Conservation (phyloP, 2,113 vertebrate species). For the human region DNA sequence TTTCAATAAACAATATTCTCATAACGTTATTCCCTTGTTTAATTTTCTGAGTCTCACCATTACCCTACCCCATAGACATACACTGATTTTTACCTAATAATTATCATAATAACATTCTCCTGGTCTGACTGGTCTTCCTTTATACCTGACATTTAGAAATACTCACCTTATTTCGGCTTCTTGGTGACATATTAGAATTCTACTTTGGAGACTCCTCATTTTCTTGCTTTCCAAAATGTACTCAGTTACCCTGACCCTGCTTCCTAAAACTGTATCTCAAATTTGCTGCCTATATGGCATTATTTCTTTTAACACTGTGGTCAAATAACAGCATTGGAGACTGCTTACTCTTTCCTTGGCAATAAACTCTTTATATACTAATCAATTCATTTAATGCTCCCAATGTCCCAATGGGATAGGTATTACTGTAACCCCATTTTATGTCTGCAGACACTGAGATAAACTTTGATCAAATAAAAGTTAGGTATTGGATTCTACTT, state of each 20-base stretch:
- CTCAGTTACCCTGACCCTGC: neutral
- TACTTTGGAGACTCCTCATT: neutral
- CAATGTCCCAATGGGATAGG: neutral
- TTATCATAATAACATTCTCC: neutral
- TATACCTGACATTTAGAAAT: neutral
- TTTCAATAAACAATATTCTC: neutral
- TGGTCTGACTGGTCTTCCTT: neutral
- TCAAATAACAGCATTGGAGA: neutral
- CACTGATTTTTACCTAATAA: neutral
- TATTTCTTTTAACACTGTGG: neutral
- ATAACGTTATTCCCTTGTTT: neutral
- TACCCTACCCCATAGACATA: neutral
- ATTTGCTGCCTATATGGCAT: neutral
- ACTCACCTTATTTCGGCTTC: neutral
- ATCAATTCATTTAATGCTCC: neutral
- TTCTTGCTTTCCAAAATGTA: neutral
- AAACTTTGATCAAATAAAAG: constrained; percentile 22
- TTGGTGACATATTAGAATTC: neutral
- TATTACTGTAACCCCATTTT: neutral
- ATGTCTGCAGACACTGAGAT: neutral
- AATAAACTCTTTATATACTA: neutral
- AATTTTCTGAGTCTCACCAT: neutral
- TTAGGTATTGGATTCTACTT: constrained; percentile 69
- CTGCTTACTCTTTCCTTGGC: neutral
- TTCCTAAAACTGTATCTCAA: neutral